phyloP scores from a whole-genome alignment of 2,888 invertebrate species.

The Dendrolimus pini region DNA sequence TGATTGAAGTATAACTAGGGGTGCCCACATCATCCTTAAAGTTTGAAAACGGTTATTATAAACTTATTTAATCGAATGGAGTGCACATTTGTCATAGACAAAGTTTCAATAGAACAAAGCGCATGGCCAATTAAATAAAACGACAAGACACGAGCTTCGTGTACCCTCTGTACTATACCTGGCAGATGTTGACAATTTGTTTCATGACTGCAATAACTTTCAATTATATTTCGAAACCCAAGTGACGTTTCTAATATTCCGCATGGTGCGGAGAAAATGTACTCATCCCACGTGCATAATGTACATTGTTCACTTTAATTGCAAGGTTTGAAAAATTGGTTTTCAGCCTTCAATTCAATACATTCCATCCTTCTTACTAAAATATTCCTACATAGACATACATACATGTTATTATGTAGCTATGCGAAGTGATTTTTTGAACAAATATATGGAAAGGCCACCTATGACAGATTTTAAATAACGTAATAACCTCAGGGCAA shows the following conservation, averaged over 20 bases:
- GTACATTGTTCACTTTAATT: constrained; percentile 11
- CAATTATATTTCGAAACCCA: constrained; percentile 47
- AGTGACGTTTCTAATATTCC: constrained; percentile 29
- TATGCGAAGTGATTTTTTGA: too few species aligned
- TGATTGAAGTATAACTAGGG: background rate
- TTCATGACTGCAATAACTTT: constrained; percentile 51
- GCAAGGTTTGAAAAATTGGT: background rate
- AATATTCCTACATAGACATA: too few species aligned
- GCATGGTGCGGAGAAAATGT: constrained; percentile 30
- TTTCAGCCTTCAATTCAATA: constrained; percentile 10
- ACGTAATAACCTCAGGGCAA: too few species aligned
- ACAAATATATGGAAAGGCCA: too few species aligned
- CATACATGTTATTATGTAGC: too few species aligned
- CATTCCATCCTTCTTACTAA: constrained; percentile 5
- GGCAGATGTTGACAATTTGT: constrained; percentile 43
- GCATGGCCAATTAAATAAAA: constrained; percentile 54
- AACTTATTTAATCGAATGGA: constrained; percentile 30
- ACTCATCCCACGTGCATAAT: constrained; percentile 36
- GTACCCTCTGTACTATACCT: constrained; percentile 26
- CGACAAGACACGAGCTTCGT: constrained; percentile 52
- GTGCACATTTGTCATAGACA: background rate
- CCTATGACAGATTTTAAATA: too few species aligned
- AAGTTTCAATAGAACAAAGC: constrained; percentile 33
- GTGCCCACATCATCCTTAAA: background rate
- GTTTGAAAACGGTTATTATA: constrained; percentile 25